Percentiles rank a stretch among this genome's conserved stretches.
phyloP scores from a whole-genome alignment of 2,113 vertebrate genomes.

The Prunella himalayana region DNA sequence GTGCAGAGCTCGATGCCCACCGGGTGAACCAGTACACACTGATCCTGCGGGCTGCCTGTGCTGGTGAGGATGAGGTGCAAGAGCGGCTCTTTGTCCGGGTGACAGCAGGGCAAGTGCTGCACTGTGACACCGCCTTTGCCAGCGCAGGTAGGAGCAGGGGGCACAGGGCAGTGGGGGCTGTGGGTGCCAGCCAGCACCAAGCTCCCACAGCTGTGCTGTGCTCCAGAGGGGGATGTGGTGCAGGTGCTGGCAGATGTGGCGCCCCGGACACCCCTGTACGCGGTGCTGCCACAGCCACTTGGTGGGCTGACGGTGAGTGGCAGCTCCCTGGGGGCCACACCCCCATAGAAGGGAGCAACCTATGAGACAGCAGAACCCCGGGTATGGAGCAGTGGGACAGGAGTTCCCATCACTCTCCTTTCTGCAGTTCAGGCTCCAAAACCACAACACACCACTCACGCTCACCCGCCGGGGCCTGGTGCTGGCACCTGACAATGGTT shows the following conservation, averaged over 20 bases:
- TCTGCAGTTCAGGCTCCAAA: constrained; percentile 49
- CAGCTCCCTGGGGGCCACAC: fast-evolving
- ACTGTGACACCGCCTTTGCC: constrained; percentile 41
- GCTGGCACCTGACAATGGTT: constrained; percentile 49
- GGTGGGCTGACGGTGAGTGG: constrained; percentile 44
- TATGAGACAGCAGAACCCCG: fast-evolving
- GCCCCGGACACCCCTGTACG: constrained; percentile 39
- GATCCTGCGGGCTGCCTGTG: constrained; percentile 44
- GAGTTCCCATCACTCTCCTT: background rate
- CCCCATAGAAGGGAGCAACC: background rate
- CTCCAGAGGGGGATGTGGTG: constrained; percentile 45
- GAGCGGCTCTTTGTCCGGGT: constrained; percentile 50
- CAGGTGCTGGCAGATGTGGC: constrained; percentile 50
- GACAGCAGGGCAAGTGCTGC: background rate
- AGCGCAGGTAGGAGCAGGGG: constrained; percentile 37
- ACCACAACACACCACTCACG: constrained; percentile 28
- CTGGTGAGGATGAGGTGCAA: fast-evolving
- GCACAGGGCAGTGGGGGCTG: fast-evolving
- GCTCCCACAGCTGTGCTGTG: background rate
- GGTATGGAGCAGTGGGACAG: too few relatives aligned
- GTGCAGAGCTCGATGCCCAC: constrained; percentile 43
- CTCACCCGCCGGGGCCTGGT: constrained; percentile 59
- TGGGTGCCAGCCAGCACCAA: background rate
- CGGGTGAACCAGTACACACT: constrained; percentile 60
- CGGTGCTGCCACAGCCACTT: background rate